Conservation (phyloP, 2,797 vertebrate genomes). For the Eutrigla gurnardus region DNA sequence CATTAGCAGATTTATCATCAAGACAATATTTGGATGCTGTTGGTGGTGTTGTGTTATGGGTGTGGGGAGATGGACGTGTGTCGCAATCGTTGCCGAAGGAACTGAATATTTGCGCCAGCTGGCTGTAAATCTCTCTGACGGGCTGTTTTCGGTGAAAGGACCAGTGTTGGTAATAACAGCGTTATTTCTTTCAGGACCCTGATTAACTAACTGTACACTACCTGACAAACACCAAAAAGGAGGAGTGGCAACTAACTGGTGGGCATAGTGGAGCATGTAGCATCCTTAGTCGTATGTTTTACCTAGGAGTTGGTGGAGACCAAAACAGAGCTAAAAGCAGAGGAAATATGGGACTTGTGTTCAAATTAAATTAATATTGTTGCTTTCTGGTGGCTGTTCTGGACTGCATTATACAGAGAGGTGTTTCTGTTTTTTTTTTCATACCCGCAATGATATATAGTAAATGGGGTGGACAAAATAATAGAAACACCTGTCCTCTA, state of each 20-base stretch:
- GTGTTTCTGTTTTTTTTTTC: not conserved
- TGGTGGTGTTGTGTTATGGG: not conserved
- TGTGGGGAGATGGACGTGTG: not conserved
- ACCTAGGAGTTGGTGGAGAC: not conserved
- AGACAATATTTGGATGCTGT: not conserved
- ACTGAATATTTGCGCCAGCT: not conserved
- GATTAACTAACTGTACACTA: not conserved
- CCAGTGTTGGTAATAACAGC: too few species aligned
- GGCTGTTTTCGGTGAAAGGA: not conserved
- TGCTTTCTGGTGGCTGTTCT: not conserved
- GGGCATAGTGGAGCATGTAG: not conserved
- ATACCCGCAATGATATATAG: too few species aligned
- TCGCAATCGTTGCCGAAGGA: not conserved
- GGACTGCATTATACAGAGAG: not conserved
- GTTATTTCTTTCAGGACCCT: not conserved
- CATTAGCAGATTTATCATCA: not conserved
- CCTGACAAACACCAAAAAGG: not conserved
- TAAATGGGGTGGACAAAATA: too few species aligned
- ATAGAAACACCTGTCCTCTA: too few species aligned
- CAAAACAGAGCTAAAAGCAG: not conserved
- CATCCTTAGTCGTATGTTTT: not conserved
- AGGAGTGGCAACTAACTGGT: not conserved
- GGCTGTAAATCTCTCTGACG: not conserved
- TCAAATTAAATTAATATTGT: not conserved
- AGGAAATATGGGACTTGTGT: not conserved